phyloP scores from a whole-genome alignment of 2,888 invertebrate species.

The Cephus nigrinus region DNA sequence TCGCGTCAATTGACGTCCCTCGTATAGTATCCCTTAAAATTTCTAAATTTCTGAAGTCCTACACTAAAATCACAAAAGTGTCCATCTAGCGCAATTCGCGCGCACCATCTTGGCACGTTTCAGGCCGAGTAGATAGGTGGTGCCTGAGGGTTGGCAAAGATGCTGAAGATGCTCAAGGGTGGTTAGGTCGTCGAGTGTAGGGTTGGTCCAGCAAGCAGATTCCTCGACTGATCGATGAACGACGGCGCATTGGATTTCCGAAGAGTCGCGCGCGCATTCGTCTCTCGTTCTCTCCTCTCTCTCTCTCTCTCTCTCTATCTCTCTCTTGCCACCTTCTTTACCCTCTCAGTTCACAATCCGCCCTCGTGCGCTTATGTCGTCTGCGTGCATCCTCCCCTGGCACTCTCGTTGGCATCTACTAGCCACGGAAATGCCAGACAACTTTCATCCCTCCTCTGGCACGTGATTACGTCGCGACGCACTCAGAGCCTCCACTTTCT shows the following conservation, averaged over 20 bases:
- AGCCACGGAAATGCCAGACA: not conserved
- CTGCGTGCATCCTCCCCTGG: not conserved
- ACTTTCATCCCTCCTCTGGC: not conserved
- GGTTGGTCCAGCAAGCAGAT: conserved; percentile 63
- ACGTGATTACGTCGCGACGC: not conserved
- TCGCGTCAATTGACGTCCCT: not conserved
- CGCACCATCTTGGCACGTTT: not conserved
- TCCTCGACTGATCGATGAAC: conserved; percentile 60
- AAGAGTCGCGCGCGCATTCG: conserved; percentile 55
- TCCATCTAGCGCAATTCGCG: not conserved
- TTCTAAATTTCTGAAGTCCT: not conserved
- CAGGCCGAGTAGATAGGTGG: not conserved
- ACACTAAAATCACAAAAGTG: not conserved
- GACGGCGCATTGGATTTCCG: conserved; percentile 37
- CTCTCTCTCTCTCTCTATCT: not conserved
- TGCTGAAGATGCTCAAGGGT: conserved; percentile 15
- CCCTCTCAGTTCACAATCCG: conserved; percentile 42
- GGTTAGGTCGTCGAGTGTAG: conserved; percentile 34
- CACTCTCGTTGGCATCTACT: not conserved
- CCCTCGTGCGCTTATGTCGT: conserved; percentile 29
- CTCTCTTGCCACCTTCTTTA: conserved; percentile 29
- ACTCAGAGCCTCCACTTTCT: not conserved
- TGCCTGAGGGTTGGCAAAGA: not conserved
- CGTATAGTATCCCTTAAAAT: not conserved
- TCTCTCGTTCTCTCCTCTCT: conserved; percentile 32